Conservation (phyloP, 2,797 vertebrate species). For the Anguilla marmorata region DNA sequence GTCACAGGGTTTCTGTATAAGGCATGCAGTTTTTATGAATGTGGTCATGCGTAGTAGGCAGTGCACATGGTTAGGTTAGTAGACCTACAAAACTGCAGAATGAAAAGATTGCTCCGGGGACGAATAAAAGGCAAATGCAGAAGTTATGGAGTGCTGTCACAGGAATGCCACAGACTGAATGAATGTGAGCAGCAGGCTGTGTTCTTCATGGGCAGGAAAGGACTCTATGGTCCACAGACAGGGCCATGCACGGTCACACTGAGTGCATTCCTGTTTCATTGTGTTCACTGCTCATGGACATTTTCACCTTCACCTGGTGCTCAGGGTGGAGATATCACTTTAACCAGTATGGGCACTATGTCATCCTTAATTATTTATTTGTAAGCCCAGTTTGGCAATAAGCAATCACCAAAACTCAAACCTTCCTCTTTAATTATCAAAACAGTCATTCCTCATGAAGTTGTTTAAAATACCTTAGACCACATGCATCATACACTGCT, state of each 20-base stretch:
- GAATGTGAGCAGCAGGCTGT: background rate
- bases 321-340: too few relatives aligned
- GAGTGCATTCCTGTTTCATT: background rate
- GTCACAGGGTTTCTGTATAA: background rate
- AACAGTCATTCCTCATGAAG: background rate
- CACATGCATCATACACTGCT: background rate
- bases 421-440: background rate
- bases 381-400: background rate
- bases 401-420: background rate
- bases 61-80: too few relatives aligned
- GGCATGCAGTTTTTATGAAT: background rate
- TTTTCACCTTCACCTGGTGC: background rate
- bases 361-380: background rate
- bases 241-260: background rate
- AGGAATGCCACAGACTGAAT: slow-evolving; percentile 16
- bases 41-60: background rate
- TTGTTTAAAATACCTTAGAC: background rate
- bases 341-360: too few relatives aligned
- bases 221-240: background rate
- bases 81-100: too few relatives aligned
- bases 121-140: background rate
- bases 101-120: background rate
- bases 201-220: background rate
- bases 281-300: background rate
- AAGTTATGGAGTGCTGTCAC: slow-evolving; percentile 29